A percentile compares a stretch with the other conserved stretches of the same genome.
Evolutionary conservation across 2,113 vertebrate species (phyloP).

Genomic region (Leuciscus idus): DNA sequence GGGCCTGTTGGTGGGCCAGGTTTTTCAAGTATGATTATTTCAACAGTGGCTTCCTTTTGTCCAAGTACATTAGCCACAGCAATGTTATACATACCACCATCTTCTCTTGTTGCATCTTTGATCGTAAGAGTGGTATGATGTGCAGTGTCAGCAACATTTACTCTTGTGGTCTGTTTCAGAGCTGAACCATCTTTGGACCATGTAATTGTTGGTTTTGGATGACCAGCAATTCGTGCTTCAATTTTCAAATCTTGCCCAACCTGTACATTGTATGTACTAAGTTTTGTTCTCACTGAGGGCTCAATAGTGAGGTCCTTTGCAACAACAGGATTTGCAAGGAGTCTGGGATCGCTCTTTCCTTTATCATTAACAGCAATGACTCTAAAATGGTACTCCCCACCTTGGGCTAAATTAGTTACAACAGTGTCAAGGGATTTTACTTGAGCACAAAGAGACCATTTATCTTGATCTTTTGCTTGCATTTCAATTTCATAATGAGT

Average conservation of each 20-base stretch:
- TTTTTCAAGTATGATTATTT: constrained; percentile 94
- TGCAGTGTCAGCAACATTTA: constrained; percentile 86
- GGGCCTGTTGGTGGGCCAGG: constrained; percentile 94
- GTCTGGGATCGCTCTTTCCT: constrained; percentile 93
- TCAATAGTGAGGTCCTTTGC: constrained; percentile 94
- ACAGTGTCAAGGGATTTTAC: constrained; percentile 89
- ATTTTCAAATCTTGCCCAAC: constrained; percentile 94
- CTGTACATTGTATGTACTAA: constrained; percentile 88
- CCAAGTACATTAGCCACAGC: constrained; percentile 85
- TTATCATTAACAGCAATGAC: constrained; percentile 96
- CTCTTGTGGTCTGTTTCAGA: constrained; percentile 94
- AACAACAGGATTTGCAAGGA: constrained; percentile 85
- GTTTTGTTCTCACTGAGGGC: constrained; percentile 86
- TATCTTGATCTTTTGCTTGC: constrained; percentile 89
- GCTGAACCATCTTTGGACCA: constrained; percentile 91
- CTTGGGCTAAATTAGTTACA: constrained; percentile 88
- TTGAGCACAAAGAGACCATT: constrained; percentile 90
- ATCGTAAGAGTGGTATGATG: constrained; percentile 84
- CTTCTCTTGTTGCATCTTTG: constrained; percentile 92
- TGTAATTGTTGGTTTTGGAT: constrained; percentile 91
- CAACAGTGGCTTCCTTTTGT: constrained; percentile 87
- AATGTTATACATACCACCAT: constrained; percentile 91
- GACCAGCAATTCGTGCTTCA: constrained; percentile 89
- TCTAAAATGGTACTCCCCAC: constrained; percentile 93
- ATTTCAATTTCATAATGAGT: constrained; percentile 93